Evolutionary conservation across 2,113 vertebrate species (phyloP), one percentile per base, ranked within the genome.

Genomic region (Gallinago jamesoni): DNA sequence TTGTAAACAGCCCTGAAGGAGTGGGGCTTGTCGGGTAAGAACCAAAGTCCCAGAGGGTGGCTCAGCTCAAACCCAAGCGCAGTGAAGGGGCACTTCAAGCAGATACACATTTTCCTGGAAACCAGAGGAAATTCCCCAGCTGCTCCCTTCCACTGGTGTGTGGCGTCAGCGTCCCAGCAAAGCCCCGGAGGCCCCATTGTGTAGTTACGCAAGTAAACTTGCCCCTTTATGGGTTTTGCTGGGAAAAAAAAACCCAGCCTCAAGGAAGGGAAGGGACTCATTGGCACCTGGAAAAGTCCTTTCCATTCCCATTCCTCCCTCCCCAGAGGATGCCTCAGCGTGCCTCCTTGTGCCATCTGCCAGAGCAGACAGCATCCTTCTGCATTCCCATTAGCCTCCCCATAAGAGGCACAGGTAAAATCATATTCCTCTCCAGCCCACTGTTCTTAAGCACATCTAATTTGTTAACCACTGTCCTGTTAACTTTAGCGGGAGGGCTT

Each of bases 91-190:
- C 33, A 31, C 28, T 13, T 41, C 39, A 39, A 5, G 28, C 6
- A n/a, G 20, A 22, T 5, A 33, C 57, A 30, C 4, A 2, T 7
- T 39, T 4, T 50, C 35, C 43, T 57, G 59, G 18, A 43, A 37
- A 57, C 20, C 55, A 20, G 31, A 45, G 75, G 57, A 35, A 35
- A 22, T 37, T 59, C 45, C 24, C 55, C 70, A 31, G 45, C 24
- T 48, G 37, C 45, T 27, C 59, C 15, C 14, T 41, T 41, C 45
- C 57, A 15, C 23, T 28, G 50, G 9, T 6, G 28, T 8, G 41
- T 1, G 0, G 18, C 6, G 10, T 13, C 66, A 27, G 2, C 14
- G 0, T 6, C 79, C 12, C 0, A 69, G 55, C 63, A 22, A 33
- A 37, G 39, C 57, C 8, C 64, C 4, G 22, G 45, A 9, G 45